Percentiles rank a stretch among this genome's conserved stretches.
phyloP scores from a whole-genome alignment of 2,888 invertebrate genomes.

The Torymus tubicola region DNA sequence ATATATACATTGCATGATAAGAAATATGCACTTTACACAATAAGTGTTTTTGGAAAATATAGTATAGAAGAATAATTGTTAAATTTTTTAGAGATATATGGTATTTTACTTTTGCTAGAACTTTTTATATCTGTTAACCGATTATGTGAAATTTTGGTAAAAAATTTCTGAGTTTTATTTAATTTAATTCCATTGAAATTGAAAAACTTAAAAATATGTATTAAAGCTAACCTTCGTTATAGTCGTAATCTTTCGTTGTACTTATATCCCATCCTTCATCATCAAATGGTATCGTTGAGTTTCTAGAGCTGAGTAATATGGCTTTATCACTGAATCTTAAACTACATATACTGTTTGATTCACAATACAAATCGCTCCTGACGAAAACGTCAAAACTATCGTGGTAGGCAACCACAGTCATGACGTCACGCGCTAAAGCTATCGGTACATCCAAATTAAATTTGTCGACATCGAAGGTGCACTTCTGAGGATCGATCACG shows the following conservation, averaged over 20 bases:
- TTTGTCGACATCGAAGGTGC: constrained; percentile 4
- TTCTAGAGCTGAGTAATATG: background rate
- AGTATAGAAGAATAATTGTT: too few species aligned
- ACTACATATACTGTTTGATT: constrained; percentile 20
- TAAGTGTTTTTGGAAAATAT: too few species aligned
- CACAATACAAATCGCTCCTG: constrained; percentile 15
- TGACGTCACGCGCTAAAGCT: background rate
- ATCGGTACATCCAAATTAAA: constrained; percentile 9
- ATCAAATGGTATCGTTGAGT: constrained; percentile 7
- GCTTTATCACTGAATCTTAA: constrained; percentile 34
- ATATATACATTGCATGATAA: too few species aligned
- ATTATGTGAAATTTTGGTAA: too few species aligned
- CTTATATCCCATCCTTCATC: constrained; percentile 33
- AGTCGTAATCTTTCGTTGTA: constrained; percentile 13
- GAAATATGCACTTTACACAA: too few species aligned
- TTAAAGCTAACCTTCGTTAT: constrained; percentile 30
- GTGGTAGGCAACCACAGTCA: constrained; percentile 29
- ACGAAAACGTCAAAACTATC: constrained; percentile 41
- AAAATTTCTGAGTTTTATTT: too few species aligned
- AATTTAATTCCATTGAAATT: too few species aligned
- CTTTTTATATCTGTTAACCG: too few species aligned
- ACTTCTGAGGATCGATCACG: constrained; percentile 28
- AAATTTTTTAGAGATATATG: too few species aligned
- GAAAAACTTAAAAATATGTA: too few species aligned
- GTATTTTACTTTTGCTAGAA: too few species aligned